Conservation (phyloP, 2,113 vertebrate genomes). For the Poecile atricapillus region DNA sequence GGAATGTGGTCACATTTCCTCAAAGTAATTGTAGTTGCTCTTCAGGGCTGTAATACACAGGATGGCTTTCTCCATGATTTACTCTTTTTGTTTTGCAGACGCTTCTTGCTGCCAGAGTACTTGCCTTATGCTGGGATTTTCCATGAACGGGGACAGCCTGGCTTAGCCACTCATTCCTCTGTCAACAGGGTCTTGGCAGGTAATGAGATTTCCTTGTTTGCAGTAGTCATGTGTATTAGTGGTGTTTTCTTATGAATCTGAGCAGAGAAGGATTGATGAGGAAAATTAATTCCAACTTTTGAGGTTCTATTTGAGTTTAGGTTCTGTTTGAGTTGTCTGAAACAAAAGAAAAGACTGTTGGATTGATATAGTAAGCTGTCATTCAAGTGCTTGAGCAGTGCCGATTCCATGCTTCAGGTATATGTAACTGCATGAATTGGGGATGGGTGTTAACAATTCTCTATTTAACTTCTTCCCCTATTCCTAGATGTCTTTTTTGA, state of each 20-base stretch:
- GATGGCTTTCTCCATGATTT: neutral
- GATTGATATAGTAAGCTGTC: neutral
- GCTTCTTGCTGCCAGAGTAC: conserved; percentile 96
- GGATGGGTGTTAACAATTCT: neutral
- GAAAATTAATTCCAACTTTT: neutral
- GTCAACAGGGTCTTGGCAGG: conserved; percentile 97
- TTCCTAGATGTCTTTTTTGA: conserved; percentile 45
- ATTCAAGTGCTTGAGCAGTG: neutral
- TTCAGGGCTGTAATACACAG: neutral
- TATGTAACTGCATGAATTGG: neutral
- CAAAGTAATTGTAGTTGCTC: neutral
- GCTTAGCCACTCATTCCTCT: conserved; percentile 95
- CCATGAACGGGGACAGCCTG: conserved; percentile 95
- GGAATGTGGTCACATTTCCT: neutral
- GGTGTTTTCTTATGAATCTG: neutral
- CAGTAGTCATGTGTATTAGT: neutral
- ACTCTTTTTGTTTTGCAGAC: conserved; percentile 71
- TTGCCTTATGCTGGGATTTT: conserved; percentile 98
- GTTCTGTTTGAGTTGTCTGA: neutral
- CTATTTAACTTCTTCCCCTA: conserved; percentile 16
- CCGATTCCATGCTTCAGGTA: neutral
- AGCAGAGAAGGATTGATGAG: neutral
- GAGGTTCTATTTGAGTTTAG: neutral
- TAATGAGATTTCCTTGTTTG: conserved; percentile 64
- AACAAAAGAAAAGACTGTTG: neutral